Conservation (phyloP, 2,113 vertebrate species). For the Cavia porcellus region DNA sequence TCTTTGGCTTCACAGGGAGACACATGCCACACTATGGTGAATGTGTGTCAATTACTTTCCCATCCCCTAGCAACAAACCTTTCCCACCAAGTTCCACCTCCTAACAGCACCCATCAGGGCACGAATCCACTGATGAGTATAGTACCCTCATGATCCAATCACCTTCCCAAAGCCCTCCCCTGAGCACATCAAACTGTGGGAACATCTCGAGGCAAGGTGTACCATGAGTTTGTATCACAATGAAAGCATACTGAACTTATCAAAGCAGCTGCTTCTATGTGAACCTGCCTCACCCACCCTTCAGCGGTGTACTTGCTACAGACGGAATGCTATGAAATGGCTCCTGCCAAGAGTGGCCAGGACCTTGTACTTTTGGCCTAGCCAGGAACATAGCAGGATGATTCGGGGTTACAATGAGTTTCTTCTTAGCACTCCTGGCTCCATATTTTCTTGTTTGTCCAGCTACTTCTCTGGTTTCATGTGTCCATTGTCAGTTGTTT, state of each 20-base stretch:
- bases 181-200: not conserved
- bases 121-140: not conserved
- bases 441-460: not conserved
- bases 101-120: not conserved
- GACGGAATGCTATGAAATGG: not conserved
- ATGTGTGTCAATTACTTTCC: not conserved
- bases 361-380: not conserved
- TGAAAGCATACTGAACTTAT: not conserved
- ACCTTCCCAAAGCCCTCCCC: not conserved
- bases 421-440: too few species aligned
- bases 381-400: not conserved
- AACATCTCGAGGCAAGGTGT: not conserved
- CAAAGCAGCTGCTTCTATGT: not conserved
- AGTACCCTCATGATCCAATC: not conserved
- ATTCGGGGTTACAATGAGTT: rapidly evolving
- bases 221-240: not conserved
- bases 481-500: not conserved
- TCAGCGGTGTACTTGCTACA: not conserved
- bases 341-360: not conserved
- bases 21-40: rapidly evolving
- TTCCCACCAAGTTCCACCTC: not conserved
- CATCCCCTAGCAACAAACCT: not conserved
- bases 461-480: not conserved
- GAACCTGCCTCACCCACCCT: not conserved
- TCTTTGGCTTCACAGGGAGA: not conserved